Conservation (phyloP, 2,113 vertebrate species). For the Triplophysa rosa region DNA sequence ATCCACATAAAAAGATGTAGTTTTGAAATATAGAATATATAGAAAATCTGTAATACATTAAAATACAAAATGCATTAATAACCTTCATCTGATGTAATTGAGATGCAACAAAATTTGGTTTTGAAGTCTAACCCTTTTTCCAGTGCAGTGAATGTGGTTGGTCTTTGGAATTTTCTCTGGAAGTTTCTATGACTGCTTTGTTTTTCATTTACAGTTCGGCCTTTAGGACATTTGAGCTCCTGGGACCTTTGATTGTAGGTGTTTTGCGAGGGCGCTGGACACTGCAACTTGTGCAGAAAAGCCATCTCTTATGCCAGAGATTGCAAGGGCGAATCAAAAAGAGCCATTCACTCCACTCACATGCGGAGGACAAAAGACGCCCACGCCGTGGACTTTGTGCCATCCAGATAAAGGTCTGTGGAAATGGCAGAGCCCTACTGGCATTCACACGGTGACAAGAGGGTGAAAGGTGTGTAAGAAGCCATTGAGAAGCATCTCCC, state of each 20-base stretch:
- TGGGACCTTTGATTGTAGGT: neutral
- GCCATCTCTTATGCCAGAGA: conserved; percentile 63
- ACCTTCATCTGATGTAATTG: too few relatives aligned
- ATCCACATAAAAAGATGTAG: too few relatives aligned
- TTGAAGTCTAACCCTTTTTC: too few relatives aligned
- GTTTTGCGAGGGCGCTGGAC: conserved; percentile 6
- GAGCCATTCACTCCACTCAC: conserved; percentile 66
- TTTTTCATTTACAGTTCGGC: neutral
- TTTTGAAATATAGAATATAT: too few relatives aligned
- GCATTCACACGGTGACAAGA: conserved; percentile 71
- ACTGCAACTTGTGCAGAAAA: conserved; percentile 52
- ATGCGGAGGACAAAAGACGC: conserved; percentile 75
- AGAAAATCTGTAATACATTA: too few relatives aligned
- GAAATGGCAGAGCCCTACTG: conserved; percentile 64
- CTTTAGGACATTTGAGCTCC: neutral
- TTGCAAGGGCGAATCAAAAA: conserved; percentile 72
- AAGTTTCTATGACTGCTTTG: neutral
- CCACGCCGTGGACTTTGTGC: conserved; percentile 67
- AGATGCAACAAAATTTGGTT: too few relatives aligned
- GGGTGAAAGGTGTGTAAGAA: conserved; percentile 73
- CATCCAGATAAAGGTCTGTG: conserved; percentile 74
- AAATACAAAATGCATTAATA: too few relatives aligned
- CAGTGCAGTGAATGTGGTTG: neutral
- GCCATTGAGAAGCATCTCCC: conserved; percentile 66
- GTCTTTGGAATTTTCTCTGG: neutral